Conservation (phyloP, 2,113 vertebrate species). For the Heptranchias perlo region DNA sequence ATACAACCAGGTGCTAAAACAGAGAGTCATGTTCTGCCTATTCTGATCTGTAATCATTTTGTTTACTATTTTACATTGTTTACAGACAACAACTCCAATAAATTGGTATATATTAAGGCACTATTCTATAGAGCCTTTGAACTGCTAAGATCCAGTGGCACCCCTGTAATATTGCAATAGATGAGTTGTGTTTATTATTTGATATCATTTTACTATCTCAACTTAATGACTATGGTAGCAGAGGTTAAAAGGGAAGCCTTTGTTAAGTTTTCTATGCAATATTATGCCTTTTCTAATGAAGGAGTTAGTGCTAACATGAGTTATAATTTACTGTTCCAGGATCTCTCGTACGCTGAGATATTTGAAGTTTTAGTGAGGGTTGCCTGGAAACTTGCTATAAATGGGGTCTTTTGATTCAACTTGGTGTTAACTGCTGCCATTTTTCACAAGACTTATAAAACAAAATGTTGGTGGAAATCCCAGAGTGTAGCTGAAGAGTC, state of each 20-base stretch:
- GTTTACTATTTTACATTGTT: not conserved
- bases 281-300: not conserved
- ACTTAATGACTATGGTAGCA: not conserved
- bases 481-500: not conserved
- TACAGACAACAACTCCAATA: slow-evolving; percentile 10
- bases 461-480: not conserved
- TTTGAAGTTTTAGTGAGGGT: not conserved
- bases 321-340: not conserved
- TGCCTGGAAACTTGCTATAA: not conserved
- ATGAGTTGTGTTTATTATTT: slow-evolving; percentile 2
- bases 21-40: not conserved
- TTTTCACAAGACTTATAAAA: not conserved
- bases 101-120: not conserved
- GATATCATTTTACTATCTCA: slow-evolving; percentile 31
- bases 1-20: not conserved
- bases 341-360: not conserved
- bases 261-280: not conserved
- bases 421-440: not conserved
- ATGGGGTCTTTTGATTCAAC: not conserved
- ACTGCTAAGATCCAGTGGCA: not conserved
- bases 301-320: not conserved
- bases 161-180: not conserved
- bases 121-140: not conserved
- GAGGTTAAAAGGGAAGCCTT: not conserved
- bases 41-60: not conserved